Evolutionary conservation across 1,140 invertebrate genomes (phyloP).

Genomic region (Asobara japonica): DNA sequence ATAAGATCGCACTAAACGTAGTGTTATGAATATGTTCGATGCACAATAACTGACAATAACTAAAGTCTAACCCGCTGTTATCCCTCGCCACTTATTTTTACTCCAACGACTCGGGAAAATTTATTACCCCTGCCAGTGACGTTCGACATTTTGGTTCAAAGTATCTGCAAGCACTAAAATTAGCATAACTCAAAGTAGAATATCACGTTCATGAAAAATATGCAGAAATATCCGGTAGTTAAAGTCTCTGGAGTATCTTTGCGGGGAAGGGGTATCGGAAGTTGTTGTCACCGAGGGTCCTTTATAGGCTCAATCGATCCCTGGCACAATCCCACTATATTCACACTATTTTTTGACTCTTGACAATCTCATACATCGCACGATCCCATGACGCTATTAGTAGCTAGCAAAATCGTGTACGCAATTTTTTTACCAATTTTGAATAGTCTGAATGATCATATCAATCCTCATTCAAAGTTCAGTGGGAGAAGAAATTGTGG

Average conservation of each 20-base stretch:
- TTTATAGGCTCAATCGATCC: slow-evolving; percentile 7
- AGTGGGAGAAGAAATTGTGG: neutral
- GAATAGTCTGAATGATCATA: neutral
- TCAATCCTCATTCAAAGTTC: slow-evolving; percentile 1
- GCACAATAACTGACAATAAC: slow-evolving; percentile 34
- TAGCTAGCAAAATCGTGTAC: neutral
- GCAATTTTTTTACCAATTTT: slow-evolving; percentile 11
- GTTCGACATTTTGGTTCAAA: slow-evolving; percentile 28
- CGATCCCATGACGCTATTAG: neutral
- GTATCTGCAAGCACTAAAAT: slow-evolving; percentile 43
- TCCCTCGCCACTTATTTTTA: slow-evolving; percentile 16
- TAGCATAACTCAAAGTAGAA: slow-evolving; percentile 59
- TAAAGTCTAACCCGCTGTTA: slow-evolving; percentile 1
- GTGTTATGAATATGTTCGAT: slow-evolving; percentile 61
- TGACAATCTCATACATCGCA: neutral
- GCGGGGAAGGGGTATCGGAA: neutral
- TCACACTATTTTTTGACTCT: neutral
- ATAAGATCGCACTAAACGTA: slow-evolving; percentile 49
- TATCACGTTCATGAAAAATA: slow-evolving; percentile 47
- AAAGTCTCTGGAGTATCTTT: neutral
- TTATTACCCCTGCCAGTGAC: slow-evolving; percentile 14
- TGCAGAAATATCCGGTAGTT: neutral
- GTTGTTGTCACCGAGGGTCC: neutral
- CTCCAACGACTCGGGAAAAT: neutral
- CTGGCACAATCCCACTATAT: neutral